phyloP scores from a whole-genome alignment of 2,888 invertebrate species.

The Ashinkailepas kermadecensis region DNA sequence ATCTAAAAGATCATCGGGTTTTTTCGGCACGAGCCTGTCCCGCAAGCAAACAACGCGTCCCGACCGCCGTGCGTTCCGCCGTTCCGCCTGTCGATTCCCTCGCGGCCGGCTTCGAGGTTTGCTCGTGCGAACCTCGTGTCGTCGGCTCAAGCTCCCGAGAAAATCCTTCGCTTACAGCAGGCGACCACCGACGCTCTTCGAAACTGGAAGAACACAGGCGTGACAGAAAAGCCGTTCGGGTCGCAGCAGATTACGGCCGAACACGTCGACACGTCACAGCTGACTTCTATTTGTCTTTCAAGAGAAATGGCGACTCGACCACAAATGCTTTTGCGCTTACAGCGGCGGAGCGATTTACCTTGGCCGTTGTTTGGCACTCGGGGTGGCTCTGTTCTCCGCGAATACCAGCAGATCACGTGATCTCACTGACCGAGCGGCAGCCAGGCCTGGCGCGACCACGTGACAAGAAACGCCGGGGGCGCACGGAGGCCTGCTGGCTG shows the following conservation, averaged over 20 bases:
- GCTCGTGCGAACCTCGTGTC: no score
- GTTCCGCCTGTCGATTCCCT: no score
- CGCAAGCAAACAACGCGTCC: background rate
- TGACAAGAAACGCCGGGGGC: background rate
- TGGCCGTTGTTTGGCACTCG: background rate
- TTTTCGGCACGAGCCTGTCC: background rate
- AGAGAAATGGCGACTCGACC: background rate
- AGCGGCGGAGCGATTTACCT: background rate
- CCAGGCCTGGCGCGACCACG: background rate
- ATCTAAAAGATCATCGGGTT: background rate
- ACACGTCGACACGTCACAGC: background rate
- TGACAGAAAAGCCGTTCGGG: background rate
- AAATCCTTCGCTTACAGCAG: no score
- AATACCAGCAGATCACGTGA: slow-evolving; percentile 3
- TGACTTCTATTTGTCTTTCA: background rate
- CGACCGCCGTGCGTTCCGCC: no score
- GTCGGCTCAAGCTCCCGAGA: no score
- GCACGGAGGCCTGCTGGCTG: no score
- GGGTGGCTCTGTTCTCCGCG: background rate
- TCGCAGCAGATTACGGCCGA: background rate
- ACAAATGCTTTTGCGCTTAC: slow-evolving; percentile 2
- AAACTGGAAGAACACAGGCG: background rate
- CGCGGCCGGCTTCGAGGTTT: no score
- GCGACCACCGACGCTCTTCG: no score
- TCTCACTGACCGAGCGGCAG: background rate